Evolutionary conservation across 64 coral and sea anemone species (phyloP).

Genomic region (Actinia tenebrosa): DNA sequence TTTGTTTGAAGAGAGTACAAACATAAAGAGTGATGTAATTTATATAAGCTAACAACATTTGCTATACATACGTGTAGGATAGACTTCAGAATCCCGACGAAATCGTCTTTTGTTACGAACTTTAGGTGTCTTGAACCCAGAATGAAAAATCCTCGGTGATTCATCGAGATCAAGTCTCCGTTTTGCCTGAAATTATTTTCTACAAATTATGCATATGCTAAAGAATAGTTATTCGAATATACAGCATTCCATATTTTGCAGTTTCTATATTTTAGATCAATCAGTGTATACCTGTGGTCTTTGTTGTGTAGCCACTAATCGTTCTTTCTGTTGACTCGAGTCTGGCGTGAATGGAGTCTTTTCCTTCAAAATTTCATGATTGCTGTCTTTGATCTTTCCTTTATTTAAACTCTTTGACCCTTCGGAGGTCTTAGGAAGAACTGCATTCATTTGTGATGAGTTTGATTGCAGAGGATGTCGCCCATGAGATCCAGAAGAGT

Average conservation of each 20-base stretch:
- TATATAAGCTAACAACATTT: neutral
- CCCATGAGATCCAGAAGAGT: neutral
- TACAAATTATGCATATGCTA: neutral
- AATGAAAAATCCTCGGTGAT: slow-evolving; percentile 13
- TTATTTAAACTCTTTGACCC: neutral
- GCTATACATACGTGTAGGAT: slow-evolving; percentile 29
- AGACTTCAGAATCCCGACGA: slow-evolving; percentile 36
- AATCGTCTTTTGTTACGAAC: slow-evolving; percentile 7
- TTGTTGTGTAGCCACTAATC: slow-evolving; percentile 17
- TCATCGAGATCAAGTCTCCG: slow-evolving; percentile 55
- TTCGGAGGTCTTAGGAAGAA: neutral
- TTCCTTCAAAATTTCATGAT: neutral
- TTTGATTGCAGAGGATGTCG: slow-evolving; percentile 38
- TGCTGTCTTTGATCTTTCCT: neutral
- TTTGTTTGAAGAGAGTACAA: neutral
- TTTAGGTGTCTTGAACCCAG: slow-evolving; percentile 41
- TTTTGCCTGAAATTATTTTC: slow-evolving; percentile 41
- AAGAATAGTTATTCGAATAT: neutral
- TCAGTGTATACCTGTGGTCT: slow-evolving; percentile 13
- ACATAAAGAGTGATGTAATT: neutral
- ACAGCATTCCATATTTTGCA: neutral
- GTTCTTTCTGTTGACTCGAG: slow-evolving; percentile 3
- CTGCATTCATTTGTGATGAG: slow-evolving; percentile 34
- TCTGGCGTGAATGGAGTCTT: slow-evolving; percentile 20
- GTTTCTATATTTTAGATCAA: neutral